phyloP scores from a whole-genome alignment of 2,113 vertebrate species.

The Zootoca vivipara region DNA sequence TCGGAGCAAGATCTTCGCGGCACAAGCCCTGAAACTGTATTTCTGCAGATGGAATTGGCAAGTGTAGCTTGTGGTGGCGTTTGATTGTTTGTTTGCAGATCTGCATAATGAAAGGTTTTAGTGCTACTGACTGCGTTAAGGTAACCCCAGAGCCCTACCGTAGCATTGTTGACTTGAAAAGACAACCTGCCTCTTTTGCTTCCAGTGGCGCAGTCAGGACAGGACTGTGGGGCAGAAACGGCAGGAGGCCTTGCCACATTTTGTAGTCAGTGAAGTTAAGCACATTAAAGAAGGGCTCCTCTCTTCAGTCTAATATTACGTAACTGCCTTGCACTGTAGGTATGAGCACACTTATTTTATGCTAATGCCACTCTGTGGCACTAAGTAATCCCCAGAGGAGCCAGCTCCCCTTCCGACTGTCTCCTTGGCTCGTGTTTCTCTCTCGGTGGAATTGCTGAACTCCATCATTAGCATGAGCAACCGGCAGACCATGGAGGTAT shows the following conservation, averaged over 20 bases:
- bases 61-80: too few species aligned
- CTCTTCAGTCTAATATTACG: background rate
- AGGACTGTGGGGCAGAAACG: background rate
- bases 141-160: background rate
- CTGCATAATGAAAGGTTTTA: too few species aligned
- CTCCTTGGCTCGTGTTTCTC: background rate
- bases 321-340: background rate
- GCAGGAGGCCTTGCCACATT: background rate
- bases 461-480: background rate
- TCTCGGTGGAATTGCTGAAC: constrained; percentile 2
- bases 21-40: background rate
- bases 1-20: background rate
- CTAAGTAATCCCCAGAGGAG: constrained; percentile 1
- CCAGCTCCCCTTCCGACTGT: background rate
- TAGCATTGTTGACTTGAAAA: background rate
- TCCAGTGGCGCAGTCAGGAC: background rate
- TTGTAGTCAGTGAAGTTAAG: background rate
- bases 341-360: background rate
- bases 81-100: too few species aligned
- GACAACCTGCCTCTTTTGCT: background rate
- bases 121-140: background rate
- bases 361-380: background rate
- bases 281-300: background rate
- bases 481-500: background rate
- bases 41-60: too few species aligned